These are phyloP conservation scores for Aphaenogaster floridana DNA, from an alignment of 1,140 invertebrate genomes.

Conservation along the genomic window DNA sequence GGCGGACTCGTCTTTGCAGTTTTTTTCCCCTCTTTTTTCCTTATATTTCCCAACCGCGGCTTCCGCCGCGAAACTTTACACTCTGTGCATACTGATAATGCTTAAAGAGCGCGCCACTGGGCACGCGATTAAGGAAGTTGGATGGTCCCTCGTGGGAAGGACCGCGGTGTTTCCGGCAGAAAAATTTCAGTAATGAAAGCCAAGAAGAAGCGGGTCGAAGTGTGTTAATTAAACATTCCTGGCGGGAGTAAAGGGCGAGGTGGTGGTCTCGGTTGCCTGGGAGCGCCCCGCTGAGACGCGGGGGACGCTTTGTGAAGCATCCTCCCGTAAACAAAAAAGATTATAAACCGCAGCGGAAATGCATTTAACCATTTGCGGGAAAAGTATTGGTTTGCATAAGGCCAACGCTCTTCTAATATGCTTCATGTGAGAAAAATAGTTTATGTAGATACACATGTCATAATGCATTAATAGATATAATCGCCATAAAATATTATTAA, in stretches of 20 bases:
- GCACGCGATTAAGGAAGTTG: constrained; percentile 73
- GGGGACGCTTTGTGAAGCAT: constrained; percentile 61
- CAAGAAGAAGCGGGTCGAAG: constrained; percentile 70
- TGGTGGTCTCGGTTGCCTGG: constrained; percentile 54
- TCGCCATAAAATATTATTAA: background rate
- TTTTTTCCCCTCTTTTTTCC: constrained; percentile 9
- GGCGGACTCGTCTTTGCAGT: background rate
- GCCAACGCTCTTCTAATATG: background rate
- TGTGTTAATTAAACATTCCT: constrained; percentile 77
- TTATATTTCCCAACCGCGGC: constrained; percentile 38
- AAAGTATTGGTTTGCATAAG: constrained; percentile 1
- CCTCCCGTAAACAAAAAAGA: constrained; percentile 51
- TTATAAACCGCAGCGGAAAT: constrained; percentile 21
- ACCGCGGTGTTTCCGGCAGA: constrained; percentile 63
- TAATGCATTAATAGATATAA: background rate
- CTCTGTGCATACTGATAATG: constrained; percentile 67
- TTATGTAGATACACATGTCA: background rate
- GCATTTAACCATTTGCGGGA: constrained; percentile 21
- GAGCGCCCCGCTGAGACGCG: constrained; percentile 49
- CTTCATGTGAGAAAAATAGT: background rate
- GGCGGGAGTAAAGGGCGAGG: constrained; percentile 52
- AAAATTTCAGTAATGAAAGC: constrained; percentile 74
- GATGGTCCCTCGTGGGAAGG: constrained; percentile 60
- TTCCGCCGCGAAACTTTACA: constrained; percentile 59
- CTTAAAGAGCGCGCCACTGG: constrained; percentile 65